phyloP scores from a whole-genome alignment of 92 coral and sea anemone genomes.

The Palythoa grandiflora region DNA sequence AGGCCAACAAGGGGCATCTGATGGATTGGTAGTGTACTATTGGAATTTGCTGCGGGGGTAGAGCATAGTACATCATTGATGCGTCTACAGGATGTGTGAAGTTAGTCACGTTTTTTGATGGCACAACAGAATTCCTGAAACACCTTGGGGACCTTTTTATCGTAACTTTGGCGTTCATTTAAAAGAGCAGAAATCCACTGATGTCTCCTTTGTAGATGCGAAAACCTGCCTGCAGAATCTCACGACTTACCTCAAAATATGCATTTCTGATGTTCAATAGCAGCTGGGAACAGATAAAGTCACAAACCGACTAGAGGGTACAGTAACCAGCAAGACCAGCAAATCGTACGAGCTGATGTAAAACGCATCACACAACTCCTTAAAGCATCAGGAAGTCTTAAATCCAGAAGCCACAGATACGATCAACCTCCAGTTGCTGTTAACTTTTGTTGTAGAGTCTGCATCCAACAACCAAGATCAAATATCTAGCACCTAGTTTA shows the following conservation, averaged over 20 bases:
- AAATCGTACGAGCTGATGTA: slow-evolving; percentile 45
- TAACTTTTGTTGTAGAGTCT: slow-evolving; percentile 42
- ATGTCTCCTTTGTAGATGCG: no score
- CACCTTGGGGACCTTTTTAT: background rate
- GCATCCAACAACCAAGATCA: slow-evolving; percentile 22
- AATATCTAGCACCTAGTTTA: background rate
- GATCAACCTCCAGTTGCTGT: slow-evolving; percentile 37
- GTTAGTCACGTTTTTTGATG: no score
- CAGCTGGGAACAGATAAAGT: no score
- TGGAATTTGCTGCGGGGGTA: no score
- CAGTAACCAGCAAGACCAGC: slow-evolving; percentile 30
- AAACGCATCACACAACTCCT: slow-evolving; percentile 42
- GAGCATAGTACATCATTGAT: no score
- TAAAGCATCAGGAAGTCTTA: slow-evolving; percentile 15
- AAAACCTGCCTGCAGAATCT: no score
- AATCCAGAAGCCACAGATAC: slow-evolving; percentile 13
- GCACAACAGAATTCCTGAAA: no score
- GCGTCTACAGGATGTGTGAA: no score
- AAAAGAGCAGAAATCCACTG: no score
- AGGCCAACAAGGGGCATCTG: slow-evolving; percentile 45
- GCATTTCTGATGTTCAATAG: no score
- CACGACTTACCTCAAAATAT: no score
- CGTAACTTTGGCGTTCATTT: no score
- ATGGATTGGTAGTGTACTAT: slow-evolving; percentile 27
- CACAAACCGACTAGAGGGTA: background rate